Evolutionary conservation across 2,113 vertebrate genomes (phyloP).

Genomic region (Brachyhypopomus gauderio): DNA sequence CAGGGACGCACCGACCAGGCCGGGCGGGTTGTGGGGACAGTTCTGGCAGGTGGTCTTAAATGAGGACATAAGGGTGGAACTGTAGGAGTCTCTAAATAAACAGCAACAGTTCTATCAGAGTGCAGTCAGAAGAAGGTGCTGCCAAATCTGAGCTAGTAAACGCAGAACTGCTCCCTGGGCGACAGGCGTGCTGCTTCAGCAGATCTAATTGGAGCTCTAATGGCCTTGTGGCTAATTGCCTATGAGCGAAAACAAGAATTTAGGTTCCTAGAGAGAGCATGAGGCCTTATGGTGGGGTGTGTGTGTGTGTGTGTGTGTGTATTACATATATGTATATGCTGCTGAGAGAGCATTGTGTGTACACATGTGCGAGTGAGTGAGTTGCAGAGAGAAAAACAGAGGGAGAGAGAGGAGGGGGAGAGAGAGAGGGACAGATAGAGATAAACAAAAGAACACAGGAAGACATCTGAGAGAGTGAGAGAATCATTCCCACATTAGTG

Average conservation of each 20-base stretch:
- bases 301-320: no score
- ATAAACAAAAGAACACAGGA: no score
- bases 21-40: no score
- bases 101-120: neutral
- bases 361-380: neutral
- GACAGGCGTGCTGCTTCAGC: neutral
- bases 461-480: neutral
- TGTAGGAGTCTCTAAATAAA: neutral
- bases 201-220: constrained; percentile 10
- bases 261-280: neutral
- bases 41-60: neutral
- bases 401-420: neutral
- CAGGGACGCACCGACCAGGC: no score
- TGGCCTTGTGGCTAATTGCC: constrained; percentile 6
- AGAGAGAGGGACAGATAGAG: neutral
- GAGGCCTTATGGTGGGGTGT: neutral
- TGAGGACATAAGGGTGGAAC: neutral
- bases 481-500: neutral
- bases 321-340: no score
- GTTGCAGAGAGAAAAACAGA: neutral
- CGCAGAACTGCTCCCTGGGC: neutral
- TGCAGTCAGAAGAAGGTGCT: neutral
- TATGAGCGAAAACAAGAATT: neutral
- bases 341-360: no score
- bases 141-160: neutral